Evolutionary conservation across 2,888 invertebrate genomes (phyloP), one percentile per base, ranked within the genome.

Genomic region (Adelphocoris suturalis): DNA sequence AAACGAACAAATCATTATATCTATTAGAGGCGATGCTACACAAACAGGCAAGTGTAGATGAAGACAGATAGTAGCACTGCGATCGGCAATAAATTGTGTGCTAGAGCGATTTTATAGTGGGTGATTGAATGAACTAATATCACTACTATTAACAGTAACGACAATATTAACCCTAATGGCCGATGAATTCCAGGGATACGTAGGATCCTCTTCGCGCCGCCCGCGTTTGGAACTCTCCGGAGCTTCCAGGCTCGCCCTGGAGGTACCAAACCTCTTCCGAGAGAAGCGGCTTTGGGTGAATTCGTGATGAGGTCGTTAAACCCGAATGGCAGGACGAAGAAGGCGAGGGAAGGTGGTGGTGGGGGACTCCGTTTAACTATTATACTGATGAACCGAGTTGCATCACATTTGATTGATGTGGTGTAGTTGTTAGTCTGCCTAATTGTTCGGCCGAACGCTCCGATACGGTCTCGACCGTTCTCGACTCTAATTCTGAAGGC

Each of bases 301-400:
- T 68, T 68, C 68, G 23, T 68, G 68, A 68, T 68, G 68, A 68
- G 68, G 68, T 68, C 68, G 68, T 68, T 68, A 68, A 57, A 52
- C 68, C 68, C 68, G 19, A 12, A 23, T 23, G 68, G 11, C 12
- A 23, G 68, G 68, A 68, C 12, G 23, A 23, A 68, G 12, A 68
- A 68, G 68, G 9, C 23, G 11, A 23, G 23, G 68, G 37, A 4
- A 68, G 37, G 68, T 5, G 23, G 23, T 12, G 68, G 68, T 23
- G 23, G 68, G 12, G 23, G 68, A 68, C 11, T 23, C 23, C 68
- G 12, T 3, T 68, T 16, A 57, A 57, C 68, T 68, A 68, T 27
- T 19, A 61, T 61, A 68, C 68, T 68, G 68, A 68, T 68, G 68
- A 68, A 23, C 68, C 68, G 68, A 68, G 68, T 68, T 68, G 23